These are phyloP conservation scores for Ceyx melanurus DNA, from an alignment of 2,113 vertebrate genomes.

Conservation along the genomic window DNA sequence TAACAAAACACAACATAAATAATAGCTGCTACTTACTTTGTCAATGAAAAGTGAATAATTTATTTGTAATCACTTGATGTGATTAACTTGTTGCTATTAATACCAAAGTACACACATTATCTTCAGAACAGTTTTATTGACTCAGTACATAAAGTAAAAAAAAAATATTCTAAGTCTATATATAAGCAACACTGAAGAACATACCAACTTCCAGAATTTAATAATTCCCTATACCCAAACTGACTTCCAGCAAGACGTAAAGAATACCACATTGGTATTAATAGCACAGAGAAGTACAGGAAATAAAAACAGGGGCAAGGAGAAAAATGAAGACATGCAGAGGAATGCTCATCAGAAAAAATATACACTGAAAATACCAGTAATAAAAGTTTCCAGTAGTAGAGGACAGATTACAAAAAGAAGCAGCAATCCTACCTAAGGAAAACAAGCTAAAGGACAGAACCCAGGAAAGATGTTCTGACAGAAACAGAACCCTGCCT, in stretches of 20 bases:
- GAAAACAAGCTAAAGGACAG: neutral
- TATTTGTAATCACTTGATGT: neutral
- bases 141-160: neutral
- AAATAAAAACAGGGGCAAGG: neutral
- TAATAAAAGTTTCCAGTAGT: neutral
- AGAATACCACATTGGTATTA: neutral
- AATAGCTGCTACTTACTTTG: neutral
- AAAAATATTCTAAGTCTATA: neutral
- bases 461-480: neutral
- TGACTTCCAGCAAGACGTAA: neutral
- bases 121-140: neutral
- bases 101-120: neutral
- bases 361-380: neutral
- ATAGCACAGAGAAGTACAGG: neutral
- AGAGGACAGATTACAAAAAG: neutral
- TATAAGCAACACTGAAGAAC: neutral
- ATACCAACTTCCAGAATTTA: neutral
- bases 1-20: neutral
- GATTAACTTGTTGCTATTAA: neutral
- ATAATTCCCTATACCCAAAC: neutral
- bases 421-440: neutral
- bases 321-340: neutral
- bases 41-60: neutral
- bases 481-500: neutral
- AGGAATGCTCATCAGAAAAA: neutral